Evolutionary conservation across 2,888 invertebrate genomes (phyloP), one percentile per base, ranked within the genome.

Genomic region (Campoletis raptor): DNA sequence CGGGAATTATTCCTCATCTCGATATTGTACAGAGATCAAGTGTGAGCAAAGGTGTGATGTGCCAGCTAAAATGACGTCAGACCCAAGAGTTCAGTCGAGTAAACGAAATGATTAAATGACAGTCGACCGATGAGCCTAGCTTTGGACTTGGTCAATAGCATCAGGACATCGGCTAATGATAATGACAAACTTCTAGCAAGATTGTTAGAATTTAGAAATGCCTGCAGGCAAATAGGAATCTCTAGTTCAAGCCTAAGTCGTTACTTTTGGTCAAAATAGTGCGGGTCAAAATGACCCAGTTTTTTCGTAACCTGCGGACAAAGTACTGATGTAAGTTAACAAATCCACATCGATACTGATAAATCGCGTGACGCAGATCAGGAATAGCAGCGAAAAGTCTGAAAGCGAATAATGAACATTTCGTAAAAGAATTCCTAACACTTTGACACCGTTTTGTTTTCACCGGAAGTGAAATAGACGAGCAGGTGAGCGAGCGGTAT

Each of bases 391-490:
- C 30, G 9, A 7, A 9, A 36, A 40, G 64, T 9, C 12, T 42
- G 12, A 12, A 15, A 40, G 30, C 18, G 6, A 21, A 10, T 30
- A 21, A 45, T 45, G 21, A 72, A 77, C 66, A 66, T 64, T 37
- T 12, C 70, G 36, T 7, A 24, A 48, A 1, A 81, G 57, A n/a
- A n/a, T 81, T 54, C 24, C 66, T 42, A 24, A 37, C 66, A 77
- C 30, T 30, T 74, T 64, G 61, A 70, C 70, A 36, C 83, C n/a
- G 64, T 81, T 66, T 66, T 81, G 12, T 36, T 76, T 74, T 36
- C 67, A 45, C 52, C 74, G 61, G 72, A 79, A 83, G 76, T 76
- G 70, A 76, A 80, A 42, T 69, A 76, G 52, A 70, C 54, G 66
- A 66, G 42, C 52, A 54, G 30, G 67, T 37, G 42, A 9, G 45